Conservation (phyloP, 2,797 vertebrate genomes). For the Tolypeutes matacus region DNA sequence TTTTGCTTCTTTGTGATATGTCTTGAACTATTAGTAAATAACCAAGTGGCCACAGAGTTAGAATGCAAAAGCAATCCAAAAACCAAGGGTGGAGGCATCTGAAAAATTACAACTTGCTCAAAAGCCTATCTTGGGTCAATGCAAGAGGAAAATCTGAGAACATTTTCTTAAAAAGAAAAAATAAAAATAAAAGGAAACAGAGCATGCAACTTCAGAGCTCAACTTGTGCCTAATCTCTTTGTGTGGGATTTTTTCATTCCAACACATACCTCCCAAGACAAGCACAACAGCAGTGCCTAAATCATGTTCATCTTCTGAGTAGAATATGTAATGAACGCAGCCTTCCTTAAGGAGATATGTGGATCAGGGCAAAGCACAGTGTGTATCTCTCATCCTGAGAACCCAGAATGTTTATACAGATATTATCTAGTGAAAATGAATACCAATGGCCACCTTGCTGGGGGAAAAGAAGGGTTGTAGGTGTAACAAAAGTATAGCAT, state of each 20-base stretch:
- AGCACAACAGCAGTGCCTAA: slow-evolving; percentile 59
- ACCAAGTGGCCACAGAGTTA: slow-evolving; percentile 60
- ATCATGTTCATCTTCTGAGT: slow-evolving; percentile 70
- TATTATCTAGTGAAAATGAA: slow-evolving; percentile 56
- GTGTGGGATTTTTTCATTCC: slow-evolving; percentile 82
- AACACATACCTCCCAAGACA: slow-evolving; percentile 70
- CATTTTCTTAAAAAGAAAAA: slow-evolving; percentile 73
- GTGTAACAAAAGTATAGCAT: not conserved
- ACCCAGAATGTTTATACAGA: slow-evolving; percentile 57
- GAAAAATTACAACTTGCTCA: slow-evolving; percentile 76
- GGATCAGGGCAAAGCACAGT: slow-evolving; percentile 60
- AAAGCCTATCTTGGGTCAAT: slow-evolving; percentile 74
- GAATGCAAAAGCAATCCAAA: slow-evolving; percentile 75
- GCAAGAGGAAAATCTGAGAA: slow-evolving; percentile 79
- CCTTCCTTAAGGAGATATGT: slow-evolving; percentile 46
- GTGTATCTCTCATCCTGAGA: not conserved
- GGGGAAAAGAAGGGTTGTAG: slow-evolving; percentile 8
- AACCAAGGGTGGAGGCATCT: slow-evolving; percentile 77
- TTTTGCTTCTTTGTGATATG: slow-evolving; percentile 26
- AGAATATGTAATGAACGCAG: slow-evolving; percentile 58
- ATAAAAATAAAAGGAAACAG: slow-evolving; percentile 74
- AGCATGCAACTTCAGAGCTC: slow-evolving; percentile 73
- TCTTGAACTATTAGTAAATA: slow-evolving; percentile 33
- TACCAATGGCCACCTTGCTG: not conserved
- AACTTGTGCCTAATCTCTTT: slow-evolving; percentile 78